Evolutionary conservation across 2,797 vertebrate genomes (phyloP).

Genomic region (Myripristis murdjan): DNA sequence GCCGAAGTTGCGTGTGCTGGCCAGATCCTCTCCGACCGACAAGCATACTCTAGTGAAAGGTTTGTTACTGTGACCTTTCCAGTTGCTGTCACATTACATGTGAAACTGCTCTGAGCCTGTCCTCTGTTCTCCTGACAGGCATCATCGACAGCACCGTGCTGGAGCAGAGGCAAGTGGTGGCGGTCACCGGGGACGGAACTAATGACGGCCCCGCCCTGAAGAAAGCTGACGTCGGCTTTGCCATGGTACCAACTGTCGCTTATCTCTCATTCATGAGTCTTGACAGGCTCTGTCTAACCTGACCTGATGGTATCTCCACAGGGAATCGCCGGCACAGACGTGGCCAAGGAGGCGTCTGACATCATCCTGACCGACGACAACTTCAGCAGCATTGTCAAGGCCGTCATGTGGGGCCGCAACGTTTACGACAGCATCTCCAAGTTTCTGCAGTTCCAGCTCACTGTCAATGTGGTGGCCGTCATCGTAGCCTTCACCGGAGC

Average conservation of each 20-base stretch:
- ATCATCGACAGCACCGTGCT: slow-evolving; percentile 97
- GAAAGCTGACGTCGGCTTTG: slow-evolving; percentile 98
- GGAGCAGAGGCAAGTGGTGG: slow-evolving; percentile 96
- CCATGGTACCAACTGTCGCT: slow-evolving; percentile 89
- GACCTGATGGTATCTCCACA: slow-evolving; percentile 62
- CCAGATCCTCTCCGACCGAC: slow-evolving; percentile 95
- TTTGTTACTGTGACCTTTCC: slow-evolving; percentile 57
- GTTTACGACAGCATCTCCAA: too few relatives aligned
- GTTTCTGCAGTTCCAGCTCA: too few relatives aligned
- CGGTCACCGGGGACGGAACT: slow-evolving; percentile 97
- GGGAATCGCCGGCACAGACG: slow-evolving; percentile 98
- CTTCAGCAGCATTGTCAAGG: slow-evolving; percentile 98
- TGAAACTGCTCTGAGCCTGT: neutral
- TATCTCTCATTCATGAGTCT: too few relatives aligned
- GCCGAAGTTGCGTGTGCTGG: slow-evolving; percentile 96
- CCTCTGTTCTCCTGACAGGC: slow-evolving; percentile 80
- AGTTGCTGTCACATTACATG: neutral
- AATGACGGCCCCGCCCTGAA: slow-evolving; percentile 98
- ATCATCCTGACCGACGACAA: slow-evolving; percentile 98
- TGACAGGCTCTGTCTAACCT: neutral
- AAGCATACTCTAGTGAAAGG: slow-evolving; percentile 98
- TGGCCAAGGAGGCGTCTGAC: too few relatives aligned
- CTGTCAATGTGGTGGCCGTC: slow-evolving; percentile 96
- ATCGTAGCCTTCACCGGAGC: slow-evolving; percentile 97
- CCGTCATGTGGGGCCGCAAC: slow-evolving; percentile 98